phyloP scores from a whole-genome alignment of 2,113 vertebrate genomes.

The Misgurnus mizolepis region DNA sequence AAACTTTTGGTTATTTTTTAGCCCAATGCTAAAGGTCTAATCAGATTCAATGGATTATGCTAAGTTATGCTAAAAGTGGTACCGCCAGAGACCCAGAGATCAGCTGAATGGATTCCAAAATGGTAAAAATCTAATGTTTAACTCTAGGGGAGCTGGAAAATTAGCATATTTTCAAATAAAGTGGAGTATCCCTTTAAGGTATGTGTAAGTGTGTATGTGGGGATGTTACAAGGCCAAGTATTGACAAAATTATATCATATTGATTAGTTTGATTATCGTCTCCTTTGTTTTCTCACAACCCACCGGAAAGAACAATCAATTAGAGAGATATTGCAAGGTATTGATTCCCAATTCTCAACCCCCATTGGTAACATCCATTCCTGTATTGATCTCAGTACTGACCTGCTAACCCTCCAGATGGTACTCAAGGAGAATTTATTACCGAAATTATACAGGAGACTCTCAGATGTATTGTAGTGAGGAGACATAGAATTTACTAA shows the following conservation, averaged over 20 bases:
- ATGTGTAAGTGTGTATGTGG: background rate
- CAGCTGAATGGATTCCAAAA: too few species aligned
- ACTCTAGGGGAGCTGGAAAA: too few species aligned
- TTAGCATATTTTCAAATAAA: too few species aligned
- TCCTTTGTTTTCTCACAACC: slow-evolving; percentile 73
- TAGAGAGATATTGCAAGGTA: slow-evolving; percentile 77
- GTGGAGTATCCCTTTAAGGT: background rate
- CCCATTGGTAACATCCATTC: slow-evolving; percentile 67
- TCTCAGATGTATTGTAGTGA: background rate
- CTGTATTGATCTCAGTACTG: slow-evolving; percentile 73
- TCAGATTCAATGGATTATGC: too few species aligned
- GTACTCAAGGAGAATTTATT: slow-evolving; percentile 51
- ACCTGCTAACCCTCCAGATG: slow-evolving; percentile 68
- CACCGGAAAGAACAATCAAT: slow-evolving; percentile 77
- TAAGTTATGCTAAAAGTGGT: too few species aligned
- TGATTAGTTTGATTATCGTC: slow-evolving; percentile 70
- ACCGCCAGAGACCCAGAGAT: too few species aligned
- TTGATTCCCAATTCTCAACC: slow-evolving; percentile 68
- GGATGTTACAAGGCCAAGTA: slow-evolving; percentile 18
- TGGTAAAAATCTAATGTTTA: too few species aligned
- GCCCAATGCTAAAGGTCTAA: too few species aligned
- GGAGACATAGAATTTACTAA: background rate
- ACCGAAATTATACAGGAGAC: background rate
- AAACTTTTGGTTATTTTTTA: too few species aligned
- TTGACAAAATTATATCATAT: slow-evolving; percentile 50